Evolutionary conservation across 1,140 invertebrate species (phyloP), one percentile per base, ranked within the genome.

Genomic region (Battus philenor): DNA sequence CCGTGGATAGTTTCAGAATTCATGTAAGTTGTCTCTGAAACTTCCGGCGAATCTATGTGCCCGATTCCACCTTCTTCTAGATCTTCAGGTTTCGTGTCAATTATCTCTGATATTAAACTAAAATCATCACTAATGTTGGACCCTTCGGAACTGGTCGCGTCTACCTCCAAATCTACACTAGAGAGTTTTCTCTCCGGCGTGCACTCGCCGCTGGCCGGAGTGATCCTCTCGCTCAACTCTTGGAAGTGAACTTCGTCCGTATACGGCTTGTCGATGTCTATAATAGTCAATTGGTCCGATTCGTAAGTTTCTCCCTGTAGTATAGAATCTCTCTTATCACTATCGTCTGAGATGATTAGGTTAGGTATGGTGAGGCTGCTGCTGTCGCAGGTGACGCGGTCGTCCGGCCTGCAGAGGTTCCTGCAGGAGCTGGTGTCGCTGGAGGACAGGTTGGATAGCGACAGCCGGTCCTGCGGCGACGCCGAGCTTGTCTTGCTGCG

Each of bases 1-100:
- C 91, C 92, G 39, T 91, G 91, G 49, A 92, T 85, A 1, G 90
- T 86, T 59, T 93, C 92, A 4, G 90, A 91, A 55, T 88, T 89
- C 15, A 88, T 77, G 44, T 87, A 87, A 1, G 90, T 90, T 1
- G 90, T 89, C 38, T 94, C 93, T 0, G 93, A 94, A 26, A 90
- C 88, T 83, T 95, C 93, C 0, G 93, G 92, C 0, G 93, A 94
- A 54, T 95, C 93, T 29, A 94, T 94, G 59, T 95, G 93, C 6
- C 89, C 89, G 8, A 94, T 93, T 29, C 89, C 85, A 22, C 83
- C 81, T 41, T 88, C 68, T 48, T 90, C 88, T 6, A 85, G 77
- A 3, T 88, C 87, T 44, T 80, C 87, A 0, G 87, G 83, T 61
- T 87, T 88, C 11, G 70, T 65, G 53, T 91, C 90, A 13, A 90